These are phyloP conservation scores for Tor tambroides DNA, from an alignment of 2,113 vertebrate species.

Conservation along the genomic window DNA sequence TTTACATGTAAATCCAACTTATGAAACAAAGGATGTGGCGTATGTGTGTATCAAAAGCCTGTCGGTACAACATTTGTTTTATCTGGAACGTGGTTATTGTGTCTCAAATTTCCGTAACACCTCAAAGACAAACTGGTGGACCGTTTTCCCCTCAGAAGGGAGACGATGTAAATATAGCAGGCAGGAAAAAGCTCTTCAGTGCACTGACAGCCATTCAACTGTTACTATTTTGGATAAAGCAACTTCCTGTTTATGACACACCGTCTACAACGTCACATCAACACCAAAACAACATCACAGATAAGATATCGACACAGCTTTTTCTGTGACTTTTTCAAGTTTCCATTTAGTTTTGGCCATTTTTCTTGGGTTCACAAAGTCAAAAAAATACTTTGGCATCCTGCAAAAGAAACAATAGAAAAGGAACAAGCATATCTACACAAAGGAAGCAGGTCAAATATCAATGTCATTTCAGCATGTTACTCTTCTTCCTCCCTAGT, in stretches of 20 bases:
- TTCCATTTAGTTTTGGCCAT: background rate
- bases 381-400: background rate
- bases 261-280: background rate
- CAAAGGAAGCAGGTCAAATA: slow-evolving; percentile 5
- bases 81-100: slow-evolving; percentile 20
- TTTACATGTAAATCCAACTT: background rate
- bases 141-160: slow-evolving; percentile 15
- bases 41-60: background rate
- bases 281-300: background rate
- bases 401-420: background rate
- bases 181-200: slow-evolving; percentile 40
- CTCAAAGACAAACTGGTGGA: slow-evolving; percentile 3
- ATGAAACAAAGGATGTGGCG: slow-evolving; percentile 6
- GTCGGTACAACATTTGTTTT: background rate
- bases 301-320: background rate
- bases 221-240: slow-evolving; percentile 33
- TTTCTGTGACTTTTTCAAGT: background rate
- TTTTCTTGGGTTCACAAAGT: background rate
- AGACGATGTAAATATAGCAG: slow-evolving; percentile 29
- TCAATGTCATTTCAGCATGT: background rate
- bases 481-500: background rate
- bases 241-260: slow-evolving; percentile 44
- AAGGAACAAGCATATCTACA: background rate
- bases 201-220: slow-evolving; percentile 32
- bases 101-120: background rate